A percentile compares a stretch with the other conserved stretches of the same genome.
These are phyloP conservation scores for Stratiolaelaps scimitus DNA, from an alignment of 1,140 invertebrate genomes.

Conservation along the genomic window DNA sequence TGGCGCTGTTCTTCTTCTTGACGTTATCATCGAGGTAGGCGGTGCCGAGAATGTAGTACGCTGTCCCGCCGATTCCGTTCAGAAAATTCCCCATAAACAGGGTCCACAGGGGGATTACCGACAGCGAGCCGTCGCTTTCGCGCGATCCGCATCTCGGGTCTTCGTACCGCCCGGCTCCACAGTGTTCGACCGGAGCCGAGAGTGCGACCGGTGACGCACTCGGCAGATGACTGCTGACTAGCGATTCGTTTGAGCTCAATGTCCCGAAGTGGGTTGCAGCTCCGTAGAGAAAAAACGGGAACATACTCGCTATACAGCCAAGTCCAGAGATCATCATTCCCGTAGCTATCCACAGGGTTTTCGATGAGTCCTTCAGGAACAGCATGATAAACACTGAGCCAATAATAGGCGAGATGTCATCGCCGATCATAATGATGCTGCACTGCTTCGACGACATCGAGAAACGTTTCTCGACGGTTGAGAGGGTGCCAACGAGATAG, in stretches of 20 bases:
- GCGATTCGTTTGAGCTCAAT: constrained; percentile 11
- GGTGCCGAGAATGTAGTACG: constrained; percentile 24
- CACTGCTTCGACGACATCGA: constrained; percentile 61
- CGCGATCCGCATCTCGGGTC: constrained; percentile 27
- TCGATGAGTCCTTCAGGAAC: constrained; percentile 29
- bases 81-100: constrained; percentile 34
- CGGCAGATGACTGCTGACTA: constrained; percentile 11
- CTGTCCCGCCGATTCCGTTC: constrained; percentile 29
- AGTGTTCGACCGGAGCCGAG: constrained; percentile 30
- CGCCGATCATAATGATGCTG: constrained; percentile 45
- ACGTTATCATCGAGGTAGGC: constrained; percentile 29
- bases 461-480: constrained; percentile 65
- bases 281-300: constrained; percentile 2
- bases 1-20: constrained; percentile 31
- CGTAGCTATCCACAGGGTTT: background rate
- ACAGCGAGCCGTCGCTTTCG: constrained; percentile 32
- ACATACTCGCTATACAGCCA: background rate
- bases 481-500: constrained; percentile 61
- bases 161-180: constrained; percentile 29
- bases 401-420: constrained; percentile 34
- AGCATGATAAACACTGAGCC: constrained; percentile 31
- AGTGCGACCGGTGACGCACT: background rate
- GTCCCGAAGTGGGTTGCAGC: background rate
- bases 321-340: constrained; percentile 25
- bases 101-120: constrained; percentile 6